A percentile compares a stretch with the other conserved stretches of the same genome.
Conservation (phyloP, 2,888 invertebrate genomes). For the Parnassius smintheus region DNA sequence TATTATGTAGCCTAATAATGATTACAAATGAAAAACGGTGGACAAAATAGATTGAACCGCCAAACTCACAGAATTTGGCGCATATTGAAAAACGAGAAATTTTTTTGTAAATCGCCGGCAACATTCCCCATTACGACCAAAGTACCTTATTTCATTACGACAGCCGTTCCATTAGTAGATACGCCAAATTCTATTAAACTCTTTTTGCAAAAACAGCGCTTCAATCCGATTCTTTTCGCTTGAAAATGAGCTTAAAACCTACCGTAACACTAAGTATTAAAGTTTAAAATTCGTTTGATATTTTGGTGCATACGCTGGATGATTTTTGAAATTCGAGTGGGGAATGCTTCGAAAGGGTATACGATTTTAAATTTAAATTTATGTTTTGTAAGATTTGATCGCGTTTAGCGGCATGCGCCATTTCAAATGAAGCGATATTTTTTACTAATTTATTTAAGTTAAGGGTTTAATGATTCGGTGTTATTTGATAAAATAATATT, state of each 20-base stretch:
- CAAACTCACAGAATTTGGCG: conserved; percentile 30
- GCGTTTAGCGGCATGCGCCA: conserved; percentile 68
- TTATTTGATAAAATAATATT: conserved; percentile 6
- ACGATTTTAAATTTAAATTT: conserved; percentile 79
- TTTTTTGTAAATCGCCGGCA: conserved; percentile 66
- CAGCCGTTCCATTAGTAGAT: conserved; percentile 75
- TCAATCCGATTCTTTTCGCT: conserved; percentile 31
- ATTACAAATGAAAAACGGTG: conserved; percentile 2
- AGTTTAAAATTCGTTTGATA: conserved; percentile 25
- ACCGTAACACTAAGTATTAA: conserved; percentile 20
- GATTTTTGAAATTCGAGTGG: conserved; percentile 25
- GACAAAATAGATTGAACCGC: conserved; percentile 9
- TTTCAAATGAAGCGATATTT: conserved; percentile 59
- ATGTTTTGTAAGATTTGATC: conserved; percentile 80
- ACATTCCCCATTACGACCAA: conserved; percentile 60
- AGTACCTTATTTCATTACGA: conserved; percentile 75
- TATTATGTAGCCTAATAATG: not conserved
- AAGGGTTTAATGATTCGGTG: conserved; percentile 54
- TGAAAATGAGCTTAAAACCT: conserved; percentile 15
- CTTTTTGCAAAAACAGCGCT: conserved; percentile 57
- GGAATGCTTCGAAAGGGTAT: conserved; percentile 54
- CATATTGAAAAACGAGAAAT: conserved; percentile 66
- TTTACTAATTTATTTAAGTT: conserved; percentile 65
- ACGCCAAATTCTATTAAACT: conserved; percentile 75
- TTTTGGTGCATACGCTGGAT: conserved; percentile 33